phyloP scores from a whole-genome alignment of 2,888 invertebrate genomes.

The Amblyjoppa fuscipennis region DNA sequence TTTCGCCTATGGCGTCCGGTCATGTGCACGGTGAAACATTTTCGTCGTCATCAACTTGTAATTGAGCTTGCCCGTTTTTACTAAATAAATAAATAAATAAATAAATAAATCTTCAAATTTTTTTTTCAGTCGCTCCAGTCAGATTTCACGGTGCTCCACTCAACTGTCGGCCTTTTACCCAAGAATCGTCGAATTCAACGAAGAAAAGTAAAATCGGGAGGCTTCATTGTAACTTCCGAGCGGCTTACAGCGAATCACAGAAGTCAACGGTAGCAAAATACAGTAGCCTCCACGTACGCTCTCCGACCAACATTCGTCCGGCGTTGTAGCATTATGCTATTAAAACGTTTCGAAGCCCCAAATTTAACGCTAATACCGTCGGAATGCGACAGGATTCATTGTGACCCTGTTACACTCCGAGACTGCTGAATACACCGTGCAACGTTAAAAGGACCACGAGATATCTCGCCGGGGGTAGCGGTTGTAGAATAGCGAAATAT shows the following conservation, averaged over 20 bases:
- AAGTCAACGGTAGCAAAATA: conserved; percentile 40
- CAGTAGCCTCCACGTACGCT: conserved; percentile 36
- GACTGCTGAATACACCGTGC: conserved; percentile 23
- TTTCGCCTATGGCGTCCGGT: too few species aligned
- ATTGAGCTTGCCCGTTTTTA: too few species aligned
- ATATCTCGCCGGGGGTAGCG: conserved; percentile 38
- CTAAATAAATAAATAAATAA: too few species aligned
- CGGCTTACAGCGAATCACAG: conserved; percentile 13
- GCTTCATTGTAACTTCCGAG: not conserved
- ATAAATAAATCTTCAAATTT: too few species aligned
- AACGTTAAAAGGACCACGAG: conserved; percentile 56
- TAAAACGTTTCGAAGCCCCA: conserved; percentile 72
- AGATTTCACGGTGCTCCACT: not conserved
- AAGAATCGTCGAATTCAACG: not conserved
- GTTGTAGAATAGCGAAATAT: conserved; percentile 55
- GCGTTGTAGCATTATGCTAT: conserved; percentile 60
- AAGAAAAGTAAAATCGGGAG: not conserved
- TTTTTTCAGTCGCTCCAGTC: not conserved
- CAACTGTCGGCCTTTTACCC: not conserved
- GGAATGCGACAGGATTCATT: conserved; percentile 79
- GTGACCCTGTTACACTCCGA: conserved; percentile 70
- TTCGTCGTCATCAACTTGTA: too few species aligned
- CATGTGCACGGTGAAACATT: too few species aligned
- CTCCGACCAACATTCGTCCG: conserved; percentile 44
- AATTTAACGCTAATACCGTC: conserved; percentile 84